phyloP scores from a whole-genome alignment of 2,888 invertebrate species.

The Cotesia congregata region DNA sequence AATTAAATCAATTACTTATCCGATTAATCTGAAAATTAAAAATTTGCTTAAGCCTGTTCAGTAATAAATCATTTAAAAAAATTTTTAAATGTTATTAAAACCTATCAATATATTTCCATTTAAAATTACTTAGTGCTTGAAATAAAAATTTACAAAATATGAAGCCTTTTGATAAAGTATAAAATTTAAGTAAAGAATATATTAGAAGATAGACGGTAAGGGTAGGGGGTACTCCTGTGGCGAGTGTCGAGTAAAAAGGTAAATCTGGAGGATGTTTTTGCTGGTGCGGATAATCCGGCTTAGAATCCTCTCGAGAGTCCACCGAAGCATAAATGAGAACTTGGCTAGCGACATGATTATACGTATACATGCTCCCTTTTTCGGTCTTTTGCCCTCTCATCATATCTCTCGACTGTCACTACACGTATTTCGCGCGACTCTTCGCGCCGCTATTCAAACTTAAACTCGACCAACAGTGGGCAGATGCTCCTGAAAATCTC shows the following conservation, averaged over 20 bases:
- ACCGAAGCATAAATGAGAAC: constrained; percentile 56
- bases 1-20: too few relatives aligned
- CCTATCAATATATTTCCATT: too few relatives aligned
- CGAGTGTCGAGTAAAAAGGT: constrained; percentile 6
- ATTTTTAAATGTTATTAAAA: too few relatives aligned
- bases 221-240: not conserved
- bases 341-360: constrained; percentile 47
- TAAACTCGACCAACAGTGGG: constrained; percentile 47
- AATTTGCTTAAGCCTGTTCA: too few relatives aligned
- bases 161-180: too few relatives aligned
- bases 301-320: constrained; percentile 57
- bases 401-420: constrained; percentile 36
- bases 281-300: constrained; percentile 67
- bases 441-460: constrained; percentile 41
- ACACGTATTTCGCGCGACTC: constrained; percentile 37
- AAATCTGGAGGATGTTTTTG: constrained; percentile 40
- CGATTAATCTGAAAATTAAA: too few relatives aligned
- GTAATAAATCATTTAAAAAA: too few relatives aligned
- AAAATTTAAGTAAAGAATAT: not conserved
- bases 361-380: constrained; percentile 46
- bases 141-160: too few relatives aligned
- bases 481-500: constrained; percentile 48
- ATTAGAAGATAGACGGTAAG: not conserved
- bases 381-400: constrained; percentile 33
- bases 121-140: too few relatives aligned